A percentile compares a stretch with the other conserved stretches of the same genome.
These are phyloP conservation scores for Alligator mississippiensis DNA, from an alignment of 2,113 vertebrate genomes.

Conservation along the genomic window DNA sequence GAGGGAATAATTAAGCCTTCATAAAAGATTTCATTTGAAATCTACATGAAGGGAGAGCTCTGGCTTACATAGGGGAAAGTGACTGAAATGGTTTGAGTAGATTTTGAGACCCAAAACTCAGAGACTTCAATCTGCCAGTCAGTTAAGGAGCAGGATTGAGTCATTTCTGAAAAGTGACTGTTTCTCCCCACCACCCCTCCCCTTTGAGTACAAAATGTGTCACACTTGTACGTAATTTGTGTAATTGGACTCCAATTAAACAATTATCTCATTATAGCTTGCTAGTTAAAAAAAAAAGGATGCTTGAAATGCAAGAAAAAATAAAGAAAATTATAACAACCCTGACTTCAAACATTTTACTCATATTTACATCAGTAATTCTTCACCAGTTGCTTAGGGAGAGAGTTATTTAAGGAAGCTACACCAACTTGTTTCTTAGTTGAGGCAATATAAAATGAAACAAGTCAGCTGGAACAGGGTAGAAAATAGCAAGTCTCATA, in stretches of 20 bases:
- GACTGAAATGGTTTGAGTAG: neutral
- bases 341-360: neutral
- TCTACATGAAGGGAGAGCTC: neutral
- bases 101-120: neutral
- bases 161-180: slow-evolving; percentile 10
- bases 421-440: neutral
- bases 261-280: slow-evolving; percentile 58
- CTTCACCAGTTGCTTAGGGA: neutral
- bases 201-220: slow-evolving; percentile 18
- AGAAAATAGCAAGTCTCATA: neutral
- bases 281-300: slow-evolving; percentile 38
- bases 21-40: slow-evolving; percentile 22
- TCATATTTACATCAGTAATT: neutral
- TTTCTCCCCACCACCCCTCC: neutral
- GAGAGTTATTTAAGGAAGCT: neutral
- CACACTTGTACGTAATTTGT: slow-evolving; percentile 4
- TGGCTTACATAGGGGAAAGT: neutral
- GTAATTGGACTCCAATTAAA: slow-evolving; percentile 36
- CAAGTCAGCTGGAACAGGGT: neutral
- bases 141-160: slow-evolving; percentile 18
- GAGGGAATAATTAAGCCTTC: neutral
- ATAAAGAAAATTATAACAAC: slow-evolving; percentile 22
- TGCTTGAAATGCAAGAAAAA: slow-evolving; percentile 43
- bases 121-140: slow-evolving; percentile 12
- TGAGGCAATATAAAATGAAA: neutral